Evolutionary conservation across 2,797 vertebrate genomes (phyloP), one percentile per base, ranked within the genome.

Genomic region (Bovichtus diacanthus): DNA sequence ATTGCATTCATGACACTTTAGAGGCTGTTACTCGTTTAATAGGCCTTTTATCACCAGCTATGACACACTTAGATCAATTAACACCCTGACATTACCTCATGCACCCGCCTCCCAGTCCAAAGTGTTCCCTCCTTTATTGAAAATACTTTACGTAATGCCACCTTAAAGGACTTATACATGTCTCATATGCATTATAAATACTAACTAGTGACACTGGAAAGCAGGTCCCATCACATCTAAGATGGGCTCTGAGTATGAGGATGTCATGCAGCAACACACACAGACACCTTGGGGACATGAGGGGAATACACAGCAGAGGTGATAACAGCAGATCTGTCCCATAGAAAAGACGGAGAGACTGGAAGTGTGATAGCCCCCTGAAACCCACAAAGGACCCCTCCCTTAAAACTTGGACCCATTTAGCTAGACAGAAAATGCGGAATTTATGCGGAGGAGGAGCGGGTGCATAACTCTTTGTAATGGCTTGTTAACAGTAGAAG

Each of bases 401-500:
- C 94, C 94, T 92, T 91, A 87, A 95, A 96, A 96, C 93, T 95
- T 94, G 87, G 89, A 89, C 87, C 84, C 85, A 75, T 95, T 96
- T 88, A 88, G 91, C 93, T 84, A 87, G 93, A 95, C 88, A 71
- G 81, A 89, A 91, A 91, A 91, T 68, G 79, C 76, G 87, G 92
- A 95, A 96, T 97, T 96, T 96, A 97, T 95, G 93, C 91, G 92
- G 88, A 92, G 88, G 92, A 94, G 92, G 91, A 95, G 88, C 79
- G 80, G 61, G 29, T 1, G 38, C 93, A 97, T 98, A 96, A 97
- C 90, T 99, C 97, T 97, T 90, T 93, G 93, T 96, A 97, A 98
- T 96, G 95, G 95, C 96, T 97, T 97, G 95, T 97, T 97, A 98
- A 97, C 96, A 96, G 96, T 85, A 75, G 95, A 96, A 94, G 94